Conservation (phyloP, 2,888 invertebrate genomes). For the Agriopis leucophaearia region DNA sequence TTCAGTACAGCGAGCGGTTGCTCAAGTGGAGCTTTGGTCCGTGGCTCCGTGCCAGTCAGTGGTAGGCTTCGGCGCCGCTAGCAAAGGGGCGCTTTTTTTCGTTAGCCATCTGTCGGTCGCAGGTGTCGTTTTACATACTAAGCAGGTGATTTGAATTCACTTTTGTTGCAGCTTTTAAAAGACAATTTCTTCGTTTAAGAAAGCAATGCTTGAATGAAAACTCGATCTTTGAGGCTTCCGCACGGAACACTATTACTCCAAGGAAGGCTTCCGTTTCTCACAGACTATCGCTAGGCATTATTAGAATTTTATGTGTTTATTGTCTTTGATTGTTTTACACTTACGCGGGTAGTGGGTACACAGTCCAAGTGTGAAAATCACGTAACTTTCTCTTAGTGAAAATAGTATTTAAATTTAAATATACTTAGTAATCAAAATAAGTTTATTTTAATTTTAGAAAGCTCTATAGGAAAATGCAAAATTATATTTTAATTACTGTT, state of each 20-base stretch:
- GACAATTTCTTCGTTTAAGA: constrained; percentile 46
- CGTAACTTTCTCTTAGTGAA: not conserved
- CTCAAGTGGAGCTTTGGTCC: constrained; percentile 34
- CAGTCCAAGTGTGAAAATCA: too few relatives aligned
- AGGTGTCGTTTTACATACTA: constrained; percentile 81
- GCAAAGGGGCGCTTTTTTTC: constrained; percentile 60
- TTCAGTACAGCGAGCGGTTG: not conserved
- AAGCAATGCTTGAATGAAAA: constrained; percentile 32
- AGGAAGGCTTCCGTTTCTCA: too few relatives aligned
- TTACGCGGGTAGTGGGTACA: too few relatives aligned
- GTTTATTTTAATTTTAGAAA: not conserved
- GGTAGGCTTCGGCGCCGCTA: constrained; percentile 55
- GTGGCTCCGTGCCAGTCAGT: constrained; percentile 41
- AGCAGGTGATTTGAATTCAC: constrained; percentile 82
- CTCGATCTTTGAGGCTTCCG: constrained; percentile 39
- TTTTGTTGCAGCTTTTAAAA: constrained; percentile 56
- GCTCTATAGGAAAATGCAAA: not conserved
- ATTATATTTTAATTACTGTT: not conserved
- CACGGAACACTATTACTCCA: too few relatives aligned
- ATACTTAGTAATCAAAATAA: too few relatives aligned
- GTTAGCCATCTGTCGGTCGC: constrained; percentile 78
- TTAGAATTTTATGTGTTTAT: constrained; percentile 1
- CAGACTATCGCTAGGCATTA: not conserved
- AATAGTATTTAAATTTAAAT: not conserved
- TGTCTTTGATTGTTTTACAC: not conserved